Evolutionary conservation across 2,888 invertebrate species (phyloP).

Genomic region (Coremacera marginata): DNA sequence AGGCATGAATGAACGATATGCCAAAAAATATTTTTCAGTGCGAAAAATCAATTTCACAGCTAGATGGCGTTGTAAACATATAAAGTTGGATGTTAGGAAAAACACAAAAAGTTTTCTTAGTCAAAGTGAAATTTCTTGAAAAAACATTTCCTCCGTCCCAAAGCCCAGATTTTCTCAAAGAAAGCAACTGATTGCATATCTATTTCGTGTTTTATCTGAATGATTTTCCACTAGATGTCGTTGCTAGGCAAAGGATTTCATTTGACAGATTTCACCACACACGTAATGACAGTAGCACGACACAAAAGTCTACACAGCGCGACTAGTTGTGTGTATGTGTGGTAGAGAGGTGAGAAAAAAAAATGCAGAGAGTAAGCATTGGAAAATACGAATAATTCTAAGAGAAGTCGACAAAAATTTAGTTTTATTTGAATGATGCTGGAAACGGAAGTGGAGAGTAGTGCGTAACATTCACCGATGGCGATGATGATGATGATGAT

Average conservation of each 20-base stretch:
- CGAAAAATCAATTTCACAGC: no score
- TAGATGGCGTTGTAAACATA: no score
- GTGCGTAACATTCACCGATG: conserved; percentile 7
- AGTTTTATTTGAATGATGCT: neutral
- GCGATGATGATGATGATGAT: no score
- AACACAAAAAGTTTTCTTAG: no score
- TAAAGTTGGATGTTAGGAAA: no score
- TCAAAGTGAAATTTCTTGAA: no score
- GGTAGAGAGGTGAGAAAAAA: neutral
- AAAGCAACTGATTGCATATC: no score
- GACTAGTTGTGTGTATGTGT: neutral
- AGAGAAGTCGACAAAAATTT: neutral
- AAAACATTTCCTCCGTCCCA: no score
- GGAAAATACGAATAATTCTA: neutral
- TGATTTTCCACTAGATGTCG: conserved; percentile 27
- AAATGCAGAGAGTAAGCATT: neutral
- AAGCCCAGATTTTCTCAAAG: no score
- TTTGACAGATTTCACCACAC: neutral
- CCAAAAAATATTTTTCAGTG: no score
- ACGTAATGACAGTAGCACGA: neutral
- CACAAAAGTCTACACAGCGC: neutral
- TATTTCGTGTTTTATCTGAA: no score
- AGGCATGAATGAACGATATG: no score
- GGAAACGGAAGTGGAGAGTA: conserved; percentile 16
- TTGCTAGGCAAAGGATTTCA: conserved; percentile 11